phyloP scores from a whole-genome alignment of 2,797 vertebrate genomes.

The Capromys pilorides region DNA sequence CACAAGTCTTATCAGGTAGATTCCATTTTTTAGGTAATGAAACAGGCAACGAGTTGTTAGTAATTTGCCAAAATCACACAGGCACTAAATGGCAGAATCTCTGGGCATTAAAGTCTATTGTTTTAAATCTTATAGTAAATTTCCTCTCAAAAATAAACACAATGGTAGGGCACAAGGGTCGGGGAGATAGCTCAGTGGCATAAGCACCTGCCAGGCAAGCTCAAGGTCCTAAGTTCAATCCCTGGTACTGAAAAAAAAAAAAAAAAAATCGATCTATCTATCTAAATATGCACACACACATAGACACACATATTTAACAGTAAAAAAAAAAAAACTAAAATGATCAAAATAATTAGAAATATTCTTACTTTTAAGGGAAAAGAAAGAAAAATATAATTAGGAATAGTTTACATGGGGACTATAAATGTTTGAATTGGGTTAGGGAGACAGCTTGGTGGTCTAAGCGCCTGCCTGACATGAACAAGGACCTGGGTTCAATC shows the following conservation, averaged over 20 bases:
- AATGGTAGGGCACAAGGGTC: neutral
- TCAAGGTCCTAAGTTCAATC: too few species aligned
- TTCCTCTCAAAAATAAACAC: constrained; percentile 11
- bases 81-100: neutral
- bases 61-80: neutral
- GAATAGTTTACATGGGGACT: neutral
- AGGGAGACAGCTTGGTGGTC: too few species aligned
- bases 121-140: neutral
- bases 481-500: too few species aligned
- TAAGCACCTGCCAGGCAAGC: too few species aligned
- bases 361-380: neutral
- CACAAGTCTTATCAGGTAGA: neutral
- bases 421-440: neutral
- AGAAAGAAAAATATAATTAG: neutral
- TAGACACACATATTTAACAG: neutral
- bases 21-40: neutral
- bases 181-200: too few species aligned
- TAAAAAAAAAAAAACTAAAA: constrained; percentile 5
- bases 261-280: too few species aligned
- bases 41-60: neutral
- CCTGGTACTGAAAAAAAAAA: too few species aligned
- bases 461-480: too few species aligned
- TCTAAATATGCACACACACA: too few species aligned
- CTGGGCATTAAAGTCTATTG: neutral
- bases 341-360: neutral